These are phyloP conservation scores for Eristalis arbustorum DNA, from an alignment of 2,888 invertebrate species.

Conservation along the genomic window DNA sequence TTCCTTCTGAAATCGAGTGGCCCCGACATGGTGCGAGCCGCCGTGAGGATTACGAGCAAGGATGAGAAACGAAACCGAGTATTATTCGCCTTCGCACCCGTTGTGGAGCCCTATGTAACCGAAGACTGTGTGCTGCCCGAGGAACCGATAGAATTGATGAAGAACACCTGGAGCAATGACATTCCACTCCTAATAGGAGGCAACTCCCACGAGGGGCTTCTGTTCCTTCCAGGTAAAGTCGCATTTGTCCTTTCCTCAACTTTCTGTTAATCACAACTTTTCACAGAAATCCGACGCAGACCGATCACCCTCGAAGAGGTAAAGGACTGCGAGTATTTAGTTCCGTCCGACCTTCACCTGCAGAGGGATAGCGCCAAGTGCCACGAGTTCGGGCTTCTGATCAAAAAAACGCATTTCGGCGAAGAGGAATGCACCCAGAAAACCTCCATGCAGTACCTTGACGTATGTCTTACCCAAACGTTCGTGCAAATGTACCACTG, in stretches of 20 bases:
- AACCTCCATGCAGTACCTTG: constrained; percentile 72
- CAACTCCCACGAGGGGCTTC: constrained; percentile 77
- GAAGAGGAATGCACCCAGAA: constrained; percentile 73
- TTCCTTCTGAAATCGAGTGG: constrained; percentile 72
- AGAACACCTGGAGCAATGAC: constrained; percentile 76
- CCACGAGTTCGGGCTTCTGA: constrained; percentile 19
- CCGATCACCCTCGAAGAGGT: constrained; percentile 73
- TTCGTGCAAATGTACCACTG: background rate
- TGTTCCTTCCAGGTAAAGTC: constrained; percentile 40
- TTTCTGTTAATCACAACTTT: background rate
- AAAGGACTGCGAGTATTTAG: constrained; percentile 72
- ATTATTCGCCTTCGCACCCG: constrained; percentile 77
- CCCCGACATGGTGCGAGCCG: constrained; percentile 57
- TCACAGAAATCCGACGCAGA: constrained; percentile 75
- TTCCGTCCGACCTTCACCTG: constrained; percentile 74
- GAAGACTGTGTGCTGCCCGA: constrained; percentile 74
- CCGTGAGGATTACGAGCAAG: constrained; percentile 62
- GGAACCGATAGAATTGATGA: constrained; percentile 74
- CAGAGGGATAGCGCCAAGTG: constrained; percentile 62
- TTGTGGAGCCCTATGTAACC: constrained; percentile 76
- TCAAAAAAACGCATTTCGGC: constrained; percentile 74
- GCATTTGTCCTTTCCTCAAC: background rate
- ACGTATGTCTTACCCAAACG: constrained; percentile 59
- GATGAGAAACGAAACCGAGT: constrained; percentile 67
- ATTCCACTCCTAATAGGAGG: constrained; percentile 78